Base-by-base conservation (phyloP, 1,140 invertebrate species). In the Thaumetopoea pityocampa region DNA sequence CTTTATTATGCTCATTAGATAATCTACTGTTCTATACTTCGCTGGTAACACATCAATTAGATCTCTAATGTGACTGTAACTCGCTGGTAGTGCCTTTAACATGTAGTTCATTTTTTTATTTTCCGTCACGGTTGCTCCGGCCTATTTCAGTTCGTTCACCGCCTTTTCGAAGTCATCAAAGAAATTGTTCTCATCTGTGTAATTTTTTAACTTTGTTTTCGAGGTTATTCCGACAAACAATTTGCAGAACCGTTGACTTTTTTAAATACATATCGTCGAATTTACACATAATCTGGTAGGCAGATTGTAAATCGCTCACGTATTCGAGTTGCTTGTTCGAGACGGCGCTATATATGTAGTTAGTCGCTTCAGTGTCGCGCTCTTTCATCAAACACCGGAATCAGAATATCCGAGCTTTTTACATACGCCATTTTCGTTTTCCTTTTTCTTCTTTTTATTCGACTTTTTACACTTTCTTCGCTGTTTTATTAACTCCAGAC, bases 1-100 rank as follows among this genome's bases (percentile, higher is more conserved):
- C 60, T 57, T 51, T 9, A 76, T 66, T 71, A 69, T 76, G 14
- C 10, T 53, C 45, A 67, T 66, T 6, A 73, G 6, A 33, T 67
- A 71, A 6, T 72, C 72, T 3, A 60, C 54, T 2, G 62, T 76
- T 50, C 30, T 45, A 12, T 68, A 36, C 30, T 55, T 45, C 36
- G 63, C 50, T 43, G 51, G 42, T 16, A 63, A 2, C 74, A 47
- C 12, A 48, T 64, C 35, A 58, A 70, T 55, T 9, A 68, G 51
- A 24, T 77, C 72, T n/a, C 61, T 56, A 10, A 72, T 68, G 26
- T 73, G 32, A 34, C 58, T 71, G n/a, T n/a, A 58, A 8, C 20
- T 44, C 26, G 24, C 7, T 11, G 68, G 70, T 19, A 73, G 24
- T 10, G 67, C 20, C 40, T 52, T 67, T 9, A 73, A 24, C 65